These are phyloP conservation scores for Darevskia nairensis DNA, from an alignment of 2,797 vertebrate genomes.

Conservation along the genomic window DNA sequence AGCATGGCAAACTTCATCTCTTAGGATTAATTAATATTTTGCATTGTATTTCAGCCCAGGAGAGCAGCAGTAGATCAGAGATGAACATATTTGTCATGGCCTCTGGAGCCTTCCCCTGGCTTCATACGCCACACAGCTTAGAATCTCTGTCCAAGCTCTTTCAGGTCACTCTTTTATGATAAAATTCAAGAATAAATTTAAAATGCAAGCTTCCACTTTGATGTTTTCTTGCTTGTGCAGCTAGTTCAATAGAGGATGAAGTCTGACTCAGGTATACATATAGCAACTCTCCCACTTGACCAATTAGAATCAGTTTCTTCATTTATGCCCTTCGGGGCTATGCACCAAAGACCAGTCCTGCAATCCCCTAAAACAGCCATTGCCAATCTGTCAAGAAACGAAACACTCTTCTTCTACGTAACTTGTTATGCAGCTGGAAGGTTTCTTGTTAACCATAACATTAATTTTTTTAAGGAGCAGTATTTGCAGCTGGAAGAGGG, in stretches of 20 bases:
- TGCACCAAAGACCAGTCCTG: neutral
- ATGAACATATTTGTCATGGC: neutral
- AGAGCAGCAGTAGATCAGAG: neutral
- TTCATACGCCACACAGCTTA: neutral
- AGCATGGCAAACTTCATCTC: neutral
- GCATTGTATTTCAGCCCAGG: conserved; percentile 9
- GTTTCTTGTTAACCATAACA: neutral
- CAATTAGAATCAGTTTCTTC: conserved; percentile 32
- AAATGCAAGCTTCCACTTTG: neutral
- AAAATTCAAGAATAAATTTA: neutral
- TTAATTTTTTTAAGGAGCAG: neutral
- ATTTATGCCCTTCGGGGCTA: conserved; percentile 2
- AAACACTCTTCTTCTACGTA: neutral
- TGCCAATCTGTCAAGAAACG: neutral
- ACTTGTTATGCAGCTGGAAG: neutral
- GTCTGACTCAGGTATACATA: conserved; percentile 1
- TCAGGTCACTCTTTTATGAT: neutral
- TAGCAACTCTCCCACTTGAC: conserved; percentile 35
- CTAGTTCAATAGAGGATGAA: conserved; percentile 4
- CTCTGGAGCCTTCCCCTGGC: neutral
- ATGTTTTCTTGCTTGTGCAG: conserved; percentile 7
- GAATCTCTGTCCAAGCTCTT: conserved; percentile 2
- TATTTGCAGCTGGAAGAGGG: neutral
- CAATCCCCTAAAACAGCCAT: neutral
- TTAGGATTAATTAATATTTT: conserved; percentile 5